Base-by-base conservation (phyloP, 2,888 invertebrate species). In the Caenorhabditis afra region DNA sequence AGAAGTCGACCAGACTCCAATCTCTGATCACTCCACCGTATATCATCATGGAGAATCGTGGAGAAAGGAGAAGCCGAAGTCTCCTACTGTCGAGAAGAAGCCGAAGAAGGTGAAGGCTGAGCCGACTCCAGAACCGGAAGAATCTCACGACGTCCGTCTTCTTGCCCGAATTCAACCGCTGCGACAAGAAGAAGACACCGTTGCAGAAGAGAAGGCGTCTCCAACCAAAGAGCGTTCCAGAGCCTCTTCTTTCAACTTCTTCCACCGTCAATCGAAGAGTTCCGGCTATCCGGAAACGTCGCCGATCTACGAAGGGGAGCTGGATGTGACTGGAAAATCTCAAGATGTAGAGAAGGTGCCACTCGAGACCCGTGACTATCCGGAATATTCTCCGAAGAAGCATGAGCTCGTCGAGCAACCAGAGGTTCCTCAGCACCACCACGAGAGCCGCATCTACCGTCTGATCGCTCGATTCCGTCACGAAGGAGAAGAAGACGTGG, bases 401-500 rank as follows among this genome's bases (percentile, higher is more conserved):
- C 8, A 23, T 11, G 37, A 18, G 3, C 8, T 22, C 11, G 64
- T 14, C 4, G 52, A 50, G n/a, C n/a, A 50, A 10, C 22, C 41
- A 41, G 37, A 37, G n/a, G 29, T 29, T 3, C 29, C 53, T n/a
- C 39, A 5, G 5, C 18, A 3, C 20, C 41, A 57, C 16, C 57
- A 37, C 20, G 57, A 57, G 22, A 57, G 12, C 18, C 39, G 18
- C 2, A 18, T 16, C 12, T 66, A 74, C 23, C 75, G 67, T 5
- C 50, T 75, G 8, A 47, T 75, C 23, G 55, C 70, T 10, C 37
- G 81, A 29, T 23, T 73, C 22, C 39, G 66, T 3, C 81, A 83
- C 41, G 74, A 71, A 29, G 82, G 81, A 14, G 78, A 82, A 11
- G 84, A 81, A 57, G 82, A 82, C 20, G 67, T 66, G 35, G 68